Percentiles rank a stretch among this genome's conserved stretches.
Conservation (phyloP, 2,888 invertebrate genomes). For the Drosophila gaucha region DNA sequence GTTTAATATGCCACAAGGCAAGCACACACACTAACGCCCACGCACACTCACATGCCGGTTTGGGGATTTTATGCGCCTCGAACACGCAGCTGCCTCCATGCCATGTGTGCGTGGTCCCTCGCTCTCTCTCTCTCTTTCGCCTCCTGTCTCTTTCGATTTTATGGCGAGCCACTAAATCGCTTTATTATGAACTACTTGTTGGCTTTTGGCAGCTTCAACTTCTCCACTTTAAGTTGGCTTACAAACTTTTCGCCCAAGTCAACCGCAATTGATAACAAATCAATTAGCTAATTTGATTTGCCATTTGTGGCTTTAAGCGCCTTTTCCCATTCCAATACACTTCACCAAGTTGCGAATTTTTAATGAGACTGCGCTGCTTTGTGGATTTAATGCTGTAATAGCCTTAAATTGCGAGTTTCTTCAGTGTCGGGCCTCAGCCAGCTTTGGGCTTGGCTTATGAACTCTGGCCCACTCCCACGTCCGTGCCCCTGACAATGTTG, state of each 20-base stretch:
- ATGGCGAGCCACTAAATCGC: constrained; percentile 63
- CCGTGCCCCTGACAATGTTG: constrained; percentile 37
- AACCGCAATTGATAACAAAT: constrained; percentile 62
- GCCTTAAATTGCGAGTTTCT: constrained; percentile 23
- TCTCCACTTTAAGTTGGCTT: constrained; percentile 59
- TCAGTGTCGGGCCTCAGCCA: constrained; percentile 1
- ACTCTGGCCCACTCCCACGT: constrained; percentile 19
- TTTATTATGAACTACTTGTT: constrained; percentile 81
- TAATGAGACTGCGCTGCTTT: constrained; percentile 36
- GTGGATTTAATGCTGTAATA: constrained; percentile 15
- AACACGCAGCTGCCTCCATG: constrained; percentile 41
- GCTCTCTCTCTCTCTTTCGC: neutral
- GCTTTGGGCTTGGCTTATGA: constrained; percentile 40
- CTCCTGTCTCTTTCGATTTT: constrained; percentile 35
- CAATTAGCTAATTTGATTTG: constrained; percentile 64
- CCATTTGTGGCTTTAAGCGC: constrained; percentile 27
- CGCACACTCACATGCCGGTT: neutral
- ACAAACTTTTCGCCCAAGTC: constrained; percentile 26
- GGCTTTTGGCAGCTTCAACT: constrained; percentile 62
- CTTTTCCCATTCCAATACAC: neutral
- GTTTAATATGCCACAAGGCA: constrained; percentile 69
- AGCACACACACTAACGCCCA: constrained; percentile 28
- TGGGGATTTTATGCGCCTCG: constrained; percentile 35
- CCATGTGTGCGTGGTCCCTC: constrained; percentile 20
- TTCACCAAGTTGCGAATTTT: constrained; percentile 26